Base-by-base conservation (phyloP, 2,113 vertebrate genomes). In the Pyrgilauda ruficollis region DNA sequence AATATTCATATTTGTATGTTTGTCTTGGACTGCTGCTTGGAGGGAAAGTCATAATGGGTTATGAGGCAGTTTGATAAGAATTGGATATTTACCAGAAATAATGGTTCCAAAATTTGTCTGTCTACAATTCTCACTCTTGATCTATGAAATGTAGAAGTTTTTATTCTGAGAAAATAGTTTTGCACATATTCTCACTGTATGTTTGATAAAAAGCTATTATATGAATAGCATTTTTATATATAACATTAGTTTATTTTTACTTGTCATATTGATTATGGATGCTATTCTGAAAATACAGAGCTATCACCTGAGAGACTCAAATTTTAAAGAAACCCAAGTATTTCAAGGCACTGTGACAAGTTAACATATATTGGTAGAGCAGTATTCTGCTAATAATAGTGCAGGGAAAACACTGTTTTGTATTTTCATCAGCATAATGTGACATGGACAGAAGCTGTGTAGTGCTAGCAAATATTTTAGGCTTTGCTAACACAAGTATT, bases 291-390 rank as follows among this genome's bases (percentile, higher is more conserved):
- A 85, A 76, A 83, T 24, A 64, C 14, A 55, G 7, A 10, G 7
- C 41, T 47, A 44, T 84, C 52, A 64, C 8, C 16, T 64, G 20
- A 84, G 24, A 84, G 15, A 43, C 23, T 72, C 26, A 41, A 58
- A 41, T 28, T n/a, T 15, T 0, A 4, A 27, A 88, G 76, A 35
- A 3, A 0, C 1, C 6, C 15, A 55, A 24, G 6, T 70, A 61
- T 68, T 81, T 87, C 22, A 78, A 89, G 78, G 18, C 20, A 46
- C 39, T 64, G 1, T 47, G 56, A 70, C 15, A 52, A 58, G 67
- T 61, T 61, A 73, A 33, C 6, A 15, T 53, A 20, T 8, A 15
- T 15, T 35, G 33, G 6, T 44, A 79, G n/a, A 24, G 16, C 23
- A 84, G 12, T 76, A 58, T 69, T 92, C 62, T 93, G 20, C n/a